Conservation (phyloP, 2,888 invertebrate genomes). For the Drosophila kambysellisi region DNA sequence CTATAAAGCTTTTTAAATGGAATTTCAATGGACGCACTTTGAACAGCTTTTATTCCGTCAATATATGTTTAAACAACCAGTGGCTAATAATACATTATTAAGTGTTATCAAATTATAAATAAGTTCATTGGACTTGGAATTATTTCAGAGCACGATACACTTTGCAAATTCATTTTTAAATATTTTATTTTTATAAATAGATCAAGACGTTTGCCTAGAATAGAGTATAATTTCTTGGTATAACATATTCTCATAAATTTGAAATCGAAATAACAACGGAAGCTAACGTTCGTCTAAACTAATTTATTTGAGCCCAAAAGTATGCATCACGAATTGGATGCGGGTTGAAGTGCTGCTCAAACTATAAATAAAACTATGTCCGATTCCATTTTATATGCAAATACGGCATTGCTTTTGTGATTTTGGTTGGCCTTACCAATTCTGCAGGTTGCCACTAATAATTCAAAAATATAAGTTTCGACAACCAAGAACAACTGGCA, state of each 20-base stretch:
- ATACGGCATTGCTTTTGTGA: constrained; percentile 56
- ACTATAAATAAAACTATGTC: constrained; percentile 48
- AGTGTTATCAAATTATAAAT: background rate
- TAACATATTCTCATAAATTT: background rate
- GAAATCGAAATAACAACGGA: background rate
- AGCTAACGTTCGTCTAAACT: background rate
- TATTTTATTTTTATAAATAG: background rate
- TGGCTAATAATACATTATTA: background rate
- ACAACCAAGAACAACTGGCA: constrained; percentile 31
- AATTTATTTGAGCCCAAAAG: constrained; percentile 35
- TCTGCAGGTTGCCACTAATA: constrained; percentile 57
- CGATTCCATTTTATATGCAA: constrained; percentile 75
- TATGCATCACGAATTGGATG: constrained; percentile 16
- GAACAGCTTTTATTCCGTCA: background rate
- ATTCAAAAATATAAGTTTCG: constrained; percentile 65
- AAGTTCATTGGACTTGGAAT: background rate
- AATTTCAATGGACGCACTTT: background rate
- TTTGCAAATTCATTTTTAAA: background rate
- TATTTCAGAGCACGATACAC: background rate
- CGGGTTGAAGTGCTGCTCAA: constrained; percentile 15
- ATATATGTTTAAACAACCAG: background rate
- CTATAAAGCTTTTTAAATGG: background rate
- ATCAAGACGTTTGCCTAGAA: background rate
- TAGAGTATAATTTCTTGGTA: background rate
- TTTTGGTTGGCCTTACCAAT: constrained; percentile 29